Evolutionary conservation across 2,888 invertebrate genomes (phyloP), one percentile per base, ranked within the genome.

Genomic region (Fragum fragum): DNA sequence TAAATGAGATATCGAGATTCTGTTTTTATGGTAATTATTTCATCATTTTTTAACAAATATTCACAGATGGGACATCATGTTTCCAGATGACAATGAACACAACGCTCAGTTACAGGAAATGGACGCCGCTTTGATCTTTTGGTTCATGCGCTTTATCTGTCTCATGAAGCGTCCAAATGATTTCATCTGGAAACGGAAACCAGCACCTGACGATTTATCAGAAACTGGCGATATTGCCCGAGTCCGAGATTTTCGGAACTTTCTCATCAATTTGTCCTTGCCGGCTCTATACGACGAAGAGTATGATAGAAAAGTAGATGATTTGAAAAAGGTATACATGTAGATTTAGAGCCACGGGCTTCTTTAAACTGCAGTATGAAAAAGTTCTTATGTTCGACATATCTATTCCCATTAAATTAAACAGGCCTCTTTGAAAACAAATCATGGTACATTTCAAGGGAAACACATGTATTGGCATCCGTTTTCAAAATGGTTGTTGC

Each of bases 131-230:
- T 53, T 86, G 21, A 68, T 86, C 7, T 86, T 86, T 79, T 86
- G 83, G 83, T 79, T 86, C 77, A 79, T 86, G 16, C 78, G 86
- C 18, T 83, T 57, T 47, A 81, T 86, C 26, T 86, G 86, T 63
- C 72, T 71, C 9, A 69, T 81, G 3, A 81, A 81, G 73, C 83
- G 83, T n/a, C 83, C 83, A 3, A 86, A 86, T 39, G 86, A 86
- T 59, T 86, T 86, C 55, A 81, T 86, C 29, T 86, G 86, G 86
- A 83, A 83, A 59, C 81, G 86, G 73, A 83, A 83, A 77, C 86
- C 86, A 74, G 68, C 83, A n/a, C 11, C 69, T 9, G 81, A 83
- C 32, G 86, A 86, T 39, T 28, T 83, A 6, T 83, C 81, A 9
- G 86, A 86, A 57, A 81, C 86, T 5, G 86, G 79, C 52, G 83